These are phyloP conservation scores for Drosophila nigromelanica DNA, from an alignment of 1,140 invertebrate species.

Conservation along the genomic window DNA sequence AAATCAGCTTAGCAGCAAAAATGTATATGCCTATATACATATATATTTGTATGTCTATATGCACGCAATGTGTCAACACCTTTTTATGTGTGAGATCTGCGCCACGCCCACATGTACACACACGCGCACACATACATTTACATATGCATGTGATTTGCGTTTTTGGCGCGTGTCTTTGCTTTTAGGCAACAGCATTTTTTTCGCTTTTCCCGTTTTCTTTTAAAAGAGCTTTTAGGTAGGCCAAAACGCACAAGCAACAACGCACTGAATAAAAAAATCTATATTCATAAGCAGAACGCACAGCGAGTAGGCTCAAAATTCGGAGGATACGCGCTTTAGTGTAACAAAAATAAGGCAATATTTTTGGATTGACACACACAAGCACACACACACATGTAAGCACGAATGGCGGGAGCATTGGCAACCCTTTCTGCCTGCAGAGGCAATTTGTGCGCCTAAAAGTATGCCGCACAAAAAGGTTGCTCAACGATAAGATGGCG, in stretches of 20 bases:
- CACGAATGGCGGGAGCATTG: too few species aligned
- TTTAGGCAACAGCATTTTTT: constrained; percentile 61
- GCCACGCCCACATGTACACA: constrained; percentile 40
- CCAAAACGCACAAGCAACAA: constrained; percentile 42
- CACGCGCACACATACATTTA: constrained; percentile 17
- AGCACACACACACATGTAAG: too few species aligned
- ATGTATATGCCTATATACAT: constrained; percentile 28
- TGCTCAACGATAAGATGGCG: constrained; percentile 57
- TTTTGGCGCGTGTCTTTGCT: constrained; percentile 46
- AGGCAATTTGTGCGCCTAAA: constrained; percentile 63
- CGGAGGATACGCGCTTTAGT: too few species aligned
- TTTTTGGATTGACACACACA: constrained; percentile 30
- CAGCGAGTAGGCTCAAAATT: too few species aligned
- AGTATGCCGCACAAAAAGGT: constrained; percentile 55
- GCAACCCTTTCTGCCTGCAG: constrained; percentile 5
- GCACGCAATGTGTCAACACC: constrained; percentile 76
- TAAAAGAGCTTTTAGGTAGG: constrained; percentile 15
- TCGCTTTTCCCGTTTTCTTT: constrained; percentile 6
- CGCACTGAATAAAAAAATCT: constrained; percentile 71
- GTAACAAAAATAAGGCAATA: too few species aligned
- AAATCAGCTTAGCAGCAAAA: constrained; percentile 72
- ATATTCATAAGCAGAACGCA: constrained; percentile 68
- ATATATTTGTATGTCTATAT: constrained; percentile 22
- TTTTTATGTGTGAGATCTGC: constrained; percentile 43
- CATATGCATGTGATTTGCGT: constrained; percentile 43